Base-by-base conservation (phyloP, 2,113 vertebrate species). In the Phaethon lepturus region DNA sequence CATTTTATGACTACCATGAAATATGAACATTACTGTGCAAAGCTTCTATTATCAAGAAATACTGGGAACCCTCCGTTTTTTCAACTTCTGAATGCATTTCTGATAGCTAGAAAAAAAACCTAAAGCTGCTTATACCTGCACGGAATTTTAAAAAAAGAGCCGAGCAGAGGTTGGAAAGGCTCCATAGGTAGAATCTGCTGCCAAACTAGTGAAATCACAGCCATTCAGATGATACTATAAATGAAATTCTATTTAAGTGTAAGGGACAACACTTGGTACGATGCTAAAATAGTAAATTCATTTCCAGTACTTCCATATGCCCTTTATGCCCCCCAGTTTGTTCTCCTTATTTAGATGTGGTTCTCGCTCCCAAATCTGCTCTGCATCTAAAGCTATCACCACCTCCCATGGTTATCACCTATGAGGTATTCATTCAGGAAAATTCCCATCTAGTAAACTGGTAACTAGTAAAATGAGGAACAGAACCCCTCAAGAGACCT, bases 171-270 rank as follows among this genome's bases (percentile, higher is more conserved):
- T 28, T 83, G 14, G 55, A 91, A 95, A 72, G 14, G 47, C 38
- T 88, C 55, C 55, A 75, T 18, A 52, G 81, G 59, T 81, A 38
- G 28, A 47, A 68, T 56, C 60, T 81, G 60, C 68, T 84, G 64
- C 64, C 47, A 91, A 35, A 92, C 42, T 55, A 71, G 38, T 64
- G 56, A 93, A 90, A 93, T 81, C 28, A 59, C 64, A 86, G 49
- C 47, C 68, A 88, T 84, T 93, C 76, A 91, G 64, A 35, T 86
- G 92, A 88, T 23, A 53, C 56, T 91, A 45, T 49, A 84, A 88
- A 92, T 86, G 38, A 92, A 83, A 86, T 79, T 67, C 75, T 88
- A 71, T 83, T 90, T 44, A 81, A 90, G 68, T 71, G 44, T n/a
- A 92, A 78, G 40, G 47, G 38, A 92, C 63, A 85, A 64, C 35